phyloP scores from a whole-genome alignment of 2,888 invertebrate genomes.

The Adela reaumurella region DNA sequence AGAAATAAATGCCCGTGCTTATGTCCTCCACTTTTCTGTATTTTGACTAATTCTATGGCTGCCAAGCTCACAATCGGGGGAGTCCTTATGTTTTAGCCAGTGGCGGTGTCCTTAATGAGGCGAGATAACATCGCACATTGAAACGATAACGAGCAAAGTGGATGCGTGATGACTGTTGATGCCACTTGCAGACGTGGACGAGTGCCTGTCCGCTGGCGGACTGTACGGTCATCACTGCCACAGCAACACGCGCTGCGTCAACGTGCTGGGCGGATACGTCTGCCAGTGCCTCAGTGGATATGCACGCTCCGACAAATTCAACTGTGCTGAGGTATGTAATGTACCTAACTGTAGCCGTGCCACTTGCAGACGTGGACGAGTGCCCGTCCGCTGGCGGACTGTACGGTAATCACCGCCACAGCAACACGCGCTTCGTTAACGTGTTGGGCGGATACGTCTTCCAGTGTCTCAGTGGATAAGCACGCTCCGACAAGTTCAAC shows the following conservation, averaged over 20 bases:
- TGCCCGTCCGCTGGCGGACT: conserved; percentile 74
- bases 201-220: conserved; percentile 76
- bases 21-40: too few species aligned
- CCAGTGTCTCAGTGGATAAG: conserved; percentile 77
- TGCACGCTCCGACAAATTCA: conserved; percentile 71
- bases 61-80: too few species aligned
- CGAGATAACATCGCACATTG: too few species aligned
- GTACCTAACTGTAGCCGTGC: too few species aligned
- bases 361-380: conserved; percentile 79
- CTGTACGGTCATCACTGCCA: conserved; percentile 82
- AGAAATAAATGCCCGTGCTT: too few species aligned
- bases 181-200: conserved; percentile 77
- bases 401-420: conserved; percentile 81
- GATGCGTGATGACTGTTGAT: too few species aligned
- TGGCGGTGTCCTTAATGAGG: too few species aligned
- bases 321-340: conserved; percentile 72
- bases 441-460: conserved; percentile 79
- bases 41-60: too few species aligned
- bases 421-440: conserved; percentile 81
- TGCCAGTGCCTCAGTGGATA: conserved; percentile 83
- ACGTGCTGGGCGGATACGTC: conserved; percentile 76
- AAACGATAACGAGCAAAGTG: too few species aligned
- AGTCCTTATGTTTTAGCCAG: too few species aligned
- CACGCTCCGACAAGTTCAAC: conserved; percentile 72
- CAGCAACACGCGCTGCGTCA: conserved; percentile 78